Percentiles rank a stretch among this genome's conserved stretches.
These are phyloP conservation scores for Drosophila arawakana DNA, from an alignment of 1,140 invertebrate genomes.

Conservation along the genomic window DNA sequence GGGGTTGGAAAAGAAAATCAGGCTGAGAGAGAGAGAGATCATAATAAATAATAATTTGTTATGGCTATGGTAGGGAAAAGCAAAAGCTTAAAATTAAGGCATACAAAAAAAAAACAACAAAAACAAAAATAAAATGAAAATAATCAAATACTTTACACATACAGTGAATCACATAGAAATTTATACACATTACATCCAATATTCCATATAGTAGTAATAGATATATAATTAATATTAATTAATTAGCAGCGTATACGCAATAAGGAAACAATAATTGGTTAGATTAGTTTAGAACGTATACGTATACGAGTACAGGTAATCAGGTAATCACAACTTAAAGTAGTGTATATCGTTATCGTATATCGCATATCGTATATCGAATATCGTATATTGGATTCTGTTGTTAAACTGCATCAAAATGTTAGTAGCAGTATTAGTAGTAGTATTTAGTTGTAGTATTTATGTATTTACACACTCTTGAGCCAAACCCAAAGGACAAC, in stretches of 20 bases:
- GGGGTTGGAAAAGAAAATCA: constrained; percentile 27
- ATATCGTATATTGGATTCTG: constrained; percentile 16
- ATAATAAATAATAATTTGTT: constrained; percentile 20
- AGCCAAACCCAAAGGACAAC: background rate
- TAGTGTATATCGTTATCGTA: constrained; percentile 15
- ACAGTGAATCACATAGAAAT: constrained; percentile 84
- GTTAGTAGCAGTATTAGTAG: constrained; percentile 16
- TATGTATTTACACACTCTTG: constrained; percentile 31
- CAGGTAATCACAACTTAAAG: constrained; percentile 50
- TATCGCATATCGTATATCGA: constrained; percentile 6
- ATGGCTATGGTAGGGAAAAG: constrained; percentile 53
- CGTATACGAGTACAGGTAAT: constrained; percentile 31
- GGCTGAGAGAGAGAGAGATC: constrained; percentile 31
- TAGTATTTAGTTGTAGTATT: constrained; percentile 7
- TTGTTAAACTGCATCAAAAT: constrained; percentile 14
- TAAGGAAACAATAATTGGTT: constrained; percentile 67
- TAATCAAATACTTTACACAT: constrained; percentile 75
- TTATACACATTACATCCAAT: constrained; percentile 84
- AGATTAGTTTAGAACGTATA: constrained; percentile 55
- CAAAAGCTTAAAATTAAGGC: constrained; percentile 5
- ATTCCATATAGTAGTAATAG: constrained; percentile 77
- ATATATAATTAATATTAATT: constrained; percentile 63
- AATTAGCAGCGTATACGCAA: constrained; percentile 70
- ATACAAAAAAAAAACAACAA: constrained; percentile 32
- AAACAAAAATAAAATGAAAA: constrained; percentile 9